Conservation (phyloP, 53 echinoderm and acorn worm species). For the Pentamera pediparva region DNA sequence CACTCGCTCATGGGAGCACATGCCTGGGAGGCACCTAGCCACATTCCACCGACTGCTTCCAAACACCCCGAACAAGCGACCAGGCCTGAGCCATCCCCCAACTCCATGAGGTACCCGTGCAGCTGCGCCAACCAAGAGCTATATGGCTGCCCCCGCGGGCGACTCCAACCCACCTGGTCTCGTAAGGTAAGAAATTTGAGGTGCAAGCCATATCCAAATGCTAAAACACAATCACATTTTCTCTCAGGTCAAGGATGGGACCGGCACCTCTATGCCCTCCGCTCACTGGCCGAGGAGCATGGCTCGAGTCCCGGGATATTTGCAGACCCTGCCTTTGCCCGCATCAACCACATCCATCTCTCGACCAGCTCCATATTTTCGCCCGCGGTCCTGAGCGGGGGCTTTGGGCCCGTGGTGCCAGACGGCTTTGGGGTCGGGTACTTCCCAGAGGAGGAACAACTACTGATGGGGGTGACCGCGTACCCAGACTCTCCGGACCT, state of each 20-base stretch:
- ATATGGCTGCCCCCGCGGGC: too few species aligned
- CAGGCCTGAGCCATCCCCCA: too few species aligned
- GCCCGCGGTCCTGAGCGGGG: constrained; percentile 82
- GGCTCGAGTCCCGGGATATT: constrained; percentile 56
- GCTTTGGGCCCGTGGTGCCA: constrained; percentile 83
- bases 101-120: too few species aligned
- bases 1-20: too few species aligned
- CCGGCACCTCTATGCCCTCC: constrained; percentile 87
- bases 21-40: too few species aligned
- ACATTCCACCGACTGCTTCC: too few species aligned
- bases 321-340: constrained; percentile 71
- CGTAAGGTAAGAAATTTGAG: too few species aligned
- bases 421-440: constrained; percentile 91
- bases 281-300: constrained; percentile 53
- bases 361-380: constrained; percentile 88
- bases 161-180: too few species aligned
- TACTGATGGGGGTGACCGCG: constrained; percentile 66
- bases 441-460: constrained; percentile 40
- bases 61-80: too few species aligned
- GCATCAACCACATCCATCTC: constrained; percentile 76
- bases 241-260: constrained; percentile 91
- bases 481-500: constrained; percentile 74
- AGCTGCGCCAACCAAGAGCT: too few species aligned
- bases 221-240: too few species aligned
- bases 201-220: too few species aligned